Evolutionary conservation across 2,113 vertebrate species (phyloP).

Genomic region (pig (Sus scrofa)): DNA sequence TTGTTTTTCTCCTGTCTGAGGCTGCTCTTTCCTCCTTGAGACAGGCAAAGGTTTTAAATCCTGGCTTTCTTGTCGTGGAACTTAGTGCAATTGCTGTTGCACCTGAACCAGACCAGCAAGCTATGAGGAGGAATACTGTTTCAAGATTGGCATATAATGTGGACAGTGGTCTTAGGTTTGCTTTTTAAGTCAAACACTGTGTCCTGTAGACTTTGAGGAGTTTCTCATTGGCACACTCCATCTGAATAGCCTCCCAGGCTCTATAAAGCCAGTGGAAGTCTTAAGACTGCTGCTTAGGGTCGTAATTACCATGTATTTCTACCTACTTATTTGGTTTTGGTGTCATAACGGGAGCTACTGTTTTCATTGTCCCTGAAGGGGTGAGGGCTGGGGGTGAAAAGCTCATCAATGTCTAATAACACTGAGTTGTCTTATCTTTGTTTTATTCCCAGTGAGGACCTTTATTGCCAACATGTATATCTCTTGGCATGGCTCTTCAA

Average conservation of each 20-base stretch:
- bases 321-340: neutral
- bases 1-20: slow-evolving; percentile 84
- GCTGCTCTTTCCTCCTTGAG: slow-evolving; percentile 75
- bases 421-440: neutral
- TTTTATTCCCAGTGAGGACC: neutral
- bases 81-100: slow-evolving; percentile 65
- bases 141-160: slow-evolving; percentile 69
- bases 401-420: neutral
- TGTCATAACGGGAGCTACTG: neutral
- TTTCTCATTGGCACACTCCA: neutral
- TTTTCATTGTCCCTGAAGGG: neutral
- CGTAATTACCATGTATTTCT: neutral
- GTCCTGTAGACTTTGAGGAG: neutral
- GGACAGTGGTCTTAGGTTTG: neutral
- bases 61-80: slow-evolving; percentile 69
- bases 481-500: neutral
- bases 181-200: slow-evolving; percentile 38
- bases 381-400: neutral
- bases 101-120: slow-evolving; percentile 59
- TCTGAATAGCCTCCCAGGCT: neutral
- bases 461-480: neutral
- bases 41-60: slow-evolving; percentile 73
- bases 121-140: slow-evolving; percentile 44
- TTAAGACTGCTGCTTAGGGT: neutral
- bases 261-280: neutral